Evolutionary conservation across 2,888 invertebrate genomes (phyloP).

Genomic region (Clusia tigrina): DNA sequence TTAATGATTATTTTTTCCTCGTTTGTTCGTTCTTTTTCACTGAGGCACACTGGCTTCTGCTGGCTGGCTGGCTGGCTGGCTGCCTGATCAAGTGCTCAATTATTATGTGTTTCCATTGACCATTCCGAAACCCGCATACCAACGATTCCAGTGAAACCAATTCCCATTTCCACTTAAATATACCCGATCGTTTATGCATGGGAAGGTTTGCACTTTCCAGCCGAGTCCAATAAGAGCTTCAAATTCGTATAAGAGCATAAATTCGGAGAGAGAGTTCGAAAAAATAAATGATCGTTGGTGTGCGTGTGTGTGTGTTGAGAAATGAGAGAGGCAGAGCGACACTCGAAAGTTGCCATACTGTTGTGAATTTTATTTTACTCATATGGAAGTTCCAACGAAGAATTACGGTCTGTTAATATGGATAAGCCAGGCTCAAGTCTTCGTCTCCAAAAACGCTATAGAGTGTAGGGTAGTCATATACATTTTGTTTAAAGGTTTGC

Average conservation of each 20-base stretch:
- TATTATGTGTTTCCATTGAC: constrained; percentile 54
- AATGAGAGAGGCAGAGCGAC: too few relatives aligned
- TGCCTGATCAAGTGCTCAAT: constrained; percentile 37
- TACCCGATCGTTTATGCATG: neutral
- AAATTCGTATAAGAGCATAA: constrained; percentile 1
- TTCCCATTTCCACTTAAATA: constrained; percentile 40
- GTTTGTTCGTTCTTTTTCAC: neutral
- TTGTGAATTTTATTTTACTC: neutral
- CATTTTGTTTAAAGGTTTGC: too few relatives aligned
- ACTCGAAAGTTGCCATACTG: neutral
- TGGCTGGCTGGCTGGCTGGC: constrained; percentile 12
- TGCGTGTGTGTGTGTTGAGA: too few relatives aligned
- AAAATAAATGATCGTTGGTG: neutral
- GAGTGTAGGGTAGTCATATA: too few relatives aligned
- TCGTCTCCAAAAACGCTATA: too few relatives aligned
- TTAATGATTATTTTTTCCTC: neutral
- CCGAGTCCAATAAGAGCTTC: neutral
- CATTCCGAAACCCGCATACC: constrained; percentile 56
- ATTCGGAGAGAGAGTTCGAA: neutral
- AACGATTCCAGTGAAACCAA: constrained; percentile 56
- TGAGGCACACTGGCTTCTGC: neutral
- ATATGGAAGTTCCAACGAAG: neutral
- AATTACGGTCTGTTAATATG: too few relatives aligned
- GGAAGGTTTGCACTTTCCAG: neutral
- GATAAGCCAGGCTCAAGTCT: too few relatives aligned